Percentiles rank a stretch among this genome's conserved stretches.
Conservation (phyloP, 2,113 vertebrate genomes). For the Prinia subflava region DNA sequence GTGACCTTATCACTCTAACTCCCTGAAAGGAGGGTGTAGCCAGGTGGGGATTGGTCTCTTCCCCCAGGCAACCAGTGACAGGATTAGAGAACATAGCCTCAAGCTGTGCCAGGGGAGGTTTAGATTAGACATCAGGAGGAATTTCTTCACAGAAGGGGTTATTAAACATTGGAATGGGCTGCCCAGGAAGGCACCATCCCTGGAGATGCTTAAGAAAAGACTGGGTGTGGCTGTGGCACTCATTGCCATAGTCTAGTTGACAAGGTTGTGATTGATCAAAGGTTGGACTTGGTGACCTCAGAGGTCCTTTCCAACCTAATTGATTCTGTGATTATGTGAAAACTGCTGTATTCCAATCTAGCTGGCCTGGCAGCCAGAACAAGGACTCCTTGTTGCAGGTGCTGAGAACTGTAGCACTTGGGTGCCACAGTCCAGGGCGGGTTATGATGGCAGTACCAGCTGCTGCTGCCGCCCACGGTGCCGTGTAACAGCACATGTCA, state of each 20-base stretch:
- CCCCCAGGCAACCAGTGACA: too few relatives aligned
- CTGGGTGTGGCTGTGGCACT: neutral
- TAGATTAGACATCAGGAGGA: neutral
- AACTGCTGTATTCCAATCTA: fast-evolving
- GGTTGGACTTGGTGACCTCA: neutral
- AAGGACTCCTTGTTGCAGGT: neutral
- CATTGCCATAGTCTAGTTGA: fast-evolving
- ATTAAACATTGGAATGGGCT: neutral
- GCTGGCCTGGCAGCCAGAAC: neutral
- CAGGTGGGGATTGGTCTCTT: too few relatives aligned
- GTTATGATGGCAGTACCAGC: too few relatives aligned
- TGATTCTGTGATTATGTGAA: neutral
- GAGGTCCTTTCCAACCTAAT: neutral
- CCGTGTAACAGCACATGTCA: too few relatives aligned
- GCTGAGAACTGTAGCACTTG: neutral
- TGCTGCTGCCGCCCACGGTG: neutral
- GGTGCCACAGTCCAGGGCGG: too few relatives aligned
- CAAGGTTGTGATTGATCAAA: neutral
- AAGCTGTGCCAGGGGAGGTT: too few relatives aligned
- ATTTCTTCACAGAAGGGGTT: neutral
- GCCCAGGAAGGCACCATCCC: neutral
- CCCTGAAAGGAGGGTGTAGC: too few relatives aligned
- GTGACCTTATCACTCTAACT: too few relatives aligned
- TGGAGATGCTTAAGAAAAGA: neutral
- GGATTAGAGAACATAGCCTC: too few relatives aligned